Percentiles rank a stretch among this genome's conserved stretches.
These are phyloP conservation scores for Lamellibrachia satsuma DNA, from an alignment of 2,888 invertebrate genomes.

Conservation along the genomic window DNA sequence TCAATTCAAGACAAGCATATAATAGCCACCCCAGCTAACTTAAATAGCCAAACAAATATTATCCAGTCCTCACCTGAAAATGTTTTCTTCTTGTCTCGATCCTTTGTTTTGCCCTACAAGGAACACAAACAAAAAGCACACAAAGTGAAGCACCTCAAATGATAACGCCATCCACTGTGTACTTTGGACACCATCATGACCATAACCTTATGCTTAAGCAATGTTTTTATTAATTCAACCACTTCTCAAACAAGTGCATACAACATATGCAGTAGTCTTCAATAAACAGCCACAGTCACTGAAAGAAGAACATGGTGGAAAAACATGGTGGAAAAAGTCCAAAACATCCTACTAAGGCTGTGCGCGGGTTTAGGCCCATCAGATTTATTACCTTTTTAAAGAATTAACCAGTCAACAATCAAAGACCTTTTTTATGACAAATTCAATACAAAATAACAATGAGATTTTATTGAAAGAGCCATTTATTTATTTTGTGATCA, in stretches of 20 bases:
- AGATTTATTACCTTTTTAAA: no score
- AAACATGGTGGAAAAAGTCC: neutral
- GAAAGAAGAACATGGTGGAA: neutral
- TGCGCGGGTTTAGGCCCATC: no score
- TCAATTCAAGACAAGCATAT: no score
- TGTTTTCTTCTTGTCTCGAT: neutral
- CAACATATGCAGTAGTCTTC: no score
- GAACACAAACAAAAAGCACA: conserved; percentile 1
- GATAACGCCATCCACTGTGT: neutral
- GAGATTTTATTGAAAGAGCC: no score
- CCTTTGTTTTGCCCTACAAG: neutral
- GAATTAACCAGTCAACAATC: no score
- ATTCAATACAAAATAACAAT: no score
- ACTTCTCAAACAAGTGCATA: neutral
- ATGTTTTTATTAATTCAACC: neutral
- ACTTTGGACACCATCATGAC: neutral
- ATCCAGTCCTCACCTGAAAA: neutral
- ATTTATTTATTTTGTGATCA: no score
- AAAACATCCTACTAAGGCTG: neutral
- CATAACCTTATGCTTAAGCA: neutral
- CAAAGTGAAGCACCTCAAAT: neutral
- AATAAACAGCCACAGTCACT: no score
- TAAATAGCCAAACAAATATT: no score
- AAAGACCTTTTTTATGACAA: no score
- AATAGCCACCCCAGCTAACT: no score